Evolutionary conservation across 2,888 invertebrate species (phyloP).

Genomic region (Brachyopa scutellaris): DNA sequence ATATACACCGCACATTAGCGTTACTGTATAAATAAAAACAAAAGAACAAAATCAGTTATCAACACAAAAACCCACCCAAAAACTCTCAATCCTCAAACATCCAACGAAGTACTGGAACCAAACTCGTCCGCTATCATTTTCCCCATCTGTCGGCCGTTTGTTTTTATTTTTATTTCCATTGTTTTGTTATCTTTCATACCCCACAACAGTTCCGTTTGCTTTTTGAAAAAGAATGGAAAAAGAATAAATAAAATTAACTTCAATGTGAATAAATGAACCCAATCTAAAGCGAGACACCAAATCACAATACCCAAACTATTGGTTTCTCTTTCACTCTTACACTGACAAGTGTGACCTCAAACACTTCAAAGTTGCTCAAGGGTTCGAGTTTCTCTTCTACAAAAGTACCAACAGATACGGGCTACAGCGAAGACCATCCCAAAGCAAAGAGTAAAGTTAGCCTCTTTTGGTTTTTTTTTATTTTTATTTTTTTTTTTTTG

Average conservation of each 20-base stretch:
- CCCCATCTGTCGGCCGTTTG: not conserved
- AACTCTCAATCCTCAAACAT: no score
- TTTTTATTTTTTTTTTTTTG: not conserved
- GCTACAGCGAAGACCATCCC: not conserved
- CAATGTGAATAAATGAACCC: slow-evolving; percentile 14
- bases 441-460: not conserved
- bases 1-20: no score
- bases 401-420: slow-evolving; percentile 3
- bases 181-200: not conserved
- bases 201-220: not conserved
- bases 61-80: no score
- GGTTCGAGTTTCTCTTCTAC: slow-evolving; percentile 49
- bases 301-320: not conserved
- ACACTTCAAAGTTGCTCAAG: slow-evolving; percentile 50
- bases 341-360: slow-evolving; percentile 25
- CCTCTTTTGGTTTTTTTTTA: slow-evolving; percentile 30
- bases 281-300: not conserved
- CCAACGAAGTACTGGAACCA: no score
- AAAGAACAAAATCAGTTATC: no score
- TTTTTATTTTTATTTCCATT: not conserved
- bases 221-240: not conserved
- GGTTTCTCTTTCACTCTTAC: not conserved
- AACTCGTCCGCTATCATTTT: not conserved
- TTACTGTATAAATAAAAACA: no score
- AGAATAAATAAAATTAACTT: not conserved